Evolutionary conservation across 1,140 invertebrate genomes (phyloP).

Genomic region (Anthonomus grandis): DNA sequence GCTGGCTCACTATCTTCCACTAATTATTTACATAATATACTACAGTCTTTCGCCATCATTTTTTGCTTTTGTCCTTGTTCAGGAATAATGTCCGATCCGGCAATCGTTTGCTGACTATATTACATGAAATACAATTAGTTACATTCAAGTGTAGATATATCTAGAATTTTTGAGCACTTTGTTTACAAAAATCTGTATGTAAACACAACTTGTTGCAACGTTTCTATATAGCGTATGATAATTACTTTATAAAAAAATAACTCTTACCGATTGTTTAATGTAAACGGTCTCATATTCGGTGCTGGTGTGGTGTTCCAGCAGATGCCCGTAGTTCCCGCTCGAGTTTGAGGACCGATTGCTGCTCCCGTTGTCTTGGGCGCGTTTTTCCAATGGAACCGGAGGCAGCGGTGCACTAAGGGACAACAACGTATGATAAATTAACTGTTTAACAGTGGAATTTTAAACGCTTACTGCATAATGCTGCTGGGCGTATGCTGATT

Average conservation of each 20-base stretch:
- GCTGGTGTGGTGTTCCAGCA: slow-evolving; percentile 44
- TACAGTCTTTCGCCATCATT: too few relatives aligned
- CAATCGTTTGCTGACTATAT: too few relatives aligned
- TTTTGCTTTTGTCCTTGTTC: too few relatives aligned
- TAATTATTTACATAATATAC: too few relatives aligned
- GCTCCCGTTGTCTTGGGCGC: slow-evolving; percentile 39
- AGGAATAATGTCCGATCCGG: too few relatives aligned
- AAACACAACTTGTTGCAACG: background rate
- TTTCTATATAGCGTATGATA: background rate
- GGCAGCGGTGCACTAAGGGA: slow-evolving; percentile 68
- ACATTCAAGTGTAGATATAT: too few relatives aligned
- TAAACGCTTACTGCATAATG: slow-evolving; percentile 65
- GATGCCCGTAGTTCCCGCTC: slow-evolving; percentile 50
- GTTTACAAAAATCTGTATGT: too few relatives aligned
- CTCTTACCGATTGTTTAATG: slow-evolving; percentile 53
- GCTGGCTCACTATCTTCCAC: too few relatives aligned
- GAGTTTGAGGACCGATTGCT: slow-evolving; percentile 51
- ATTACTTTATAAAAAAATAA: background rate
- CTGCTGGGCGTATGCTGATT: slow-evolving; percentile 68
- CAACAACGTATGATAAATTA: background rate
- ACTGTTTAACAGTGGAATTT: background rate
- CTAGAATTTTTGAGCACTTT: too few relatives aligned
- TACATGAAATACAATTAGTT: too few relatives aligned
- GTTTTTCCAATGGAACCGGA: slow-evolving; percentile 62
- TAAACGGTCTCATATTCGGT: slow-evolving; percentile 63